A percentile compares a stretch with the other conserved stretches of the same genome.
These are phyloP conservation scores for Actinia tenebrosa DNA, from an alignment of 64 coral and sea anemone genomes.

Conservation along the genomic window DNA sequence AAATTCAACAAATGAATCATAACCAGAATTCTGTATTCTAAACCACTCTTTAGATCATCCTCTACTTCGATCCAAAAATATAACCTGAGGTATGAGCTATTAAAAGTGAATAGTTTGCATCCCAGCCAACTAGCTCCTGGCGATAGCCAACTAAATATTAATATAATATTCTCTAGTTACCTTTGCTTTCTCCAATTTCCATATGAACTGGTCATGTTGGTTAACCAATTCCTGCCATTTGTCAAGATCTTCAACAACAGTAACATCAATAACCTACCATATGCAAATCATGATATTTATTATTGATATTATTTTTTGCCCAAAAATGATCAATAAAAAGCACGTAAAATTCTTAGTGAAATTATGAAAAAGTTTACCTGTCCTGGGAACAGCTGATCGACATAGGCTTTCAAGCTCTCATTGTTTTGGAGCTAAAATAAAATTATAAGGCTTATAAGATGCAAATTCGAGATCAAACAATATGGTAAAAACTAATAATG, in stretches of 20 bases:
- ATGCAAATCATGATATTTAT: too few relatives aligned
- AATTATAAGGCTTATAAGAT: neutral
- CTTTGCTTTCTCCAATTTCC: constrained; percentile 52
- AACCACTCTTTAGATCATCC: too few relatives aligned
- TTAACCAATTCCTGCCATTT: constrained; percentile 34
- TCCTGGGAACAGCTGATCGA: constrained; percentile 46
- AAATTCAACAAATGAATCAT: neutral
- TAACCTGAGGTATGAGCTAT: too few relatives aligned
- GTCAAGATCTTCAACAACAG: constrained; percentile 44
- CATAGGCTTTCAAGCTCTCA: constrained; percentile 35
- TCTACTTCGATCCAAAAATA: too few relatives aligned
- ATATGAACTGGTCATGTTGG: constrained; percentile 35
- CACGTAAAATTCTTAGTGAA: too few relatives aligned
- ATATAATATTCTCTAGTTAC: neutral
- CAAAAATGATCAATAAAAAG: too few relatives aligned
- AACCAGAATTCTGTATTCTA: too few relatives aligned
- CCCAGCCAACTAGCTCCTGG: too few relatives aligned
- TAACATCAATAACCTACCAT: constrained; percentile 34
- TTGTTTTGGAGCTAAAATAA: constrained; percentile 23
- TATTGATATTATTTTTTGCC: too few relatives aligned
- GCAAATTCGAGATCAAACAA: too few relatives aligned
- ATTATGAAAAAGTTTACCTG: constrained; percentile 12
- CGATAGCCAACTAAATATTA: too few relatives aligned
- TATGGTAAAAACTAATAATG: neutral
- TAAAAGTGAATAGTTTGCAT: too few relatives aligned